Conservation (phyloP, 2,888 invertebrate genomes). For the Cyrtodaria siliqua region DNA sequence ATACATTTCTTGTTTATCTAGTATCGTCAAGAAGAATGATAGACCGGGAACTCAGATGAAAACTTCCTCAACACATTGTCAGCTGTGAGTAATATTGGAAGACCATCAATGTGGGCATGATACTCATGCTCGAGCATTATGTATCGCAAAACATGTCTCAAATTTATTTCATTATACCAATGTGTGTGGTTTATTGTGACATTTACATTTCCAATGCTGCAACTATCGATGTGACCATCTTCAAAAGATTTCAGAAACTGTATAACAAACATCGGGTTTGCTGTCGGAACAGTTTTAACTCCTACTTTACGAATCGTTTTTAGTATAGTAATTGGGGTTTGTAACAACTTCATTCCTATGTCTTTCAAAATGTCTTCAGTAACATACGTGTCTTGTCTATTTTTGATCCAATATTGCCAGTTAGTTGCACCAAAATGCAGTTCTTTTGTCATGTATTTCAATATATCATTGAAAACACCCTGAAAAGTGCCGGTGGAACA, state of each 20-base stretch:
- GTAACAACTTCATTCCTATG: conserved; percentile 49
- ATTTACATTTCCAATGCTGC: conserved; percentile 6
- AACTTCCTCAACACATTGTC: too few species aligned
- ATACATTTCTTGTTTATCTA: background rate
- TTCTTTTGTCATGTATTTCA: too few species aligned
- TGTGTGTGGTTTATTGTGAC: conserved; percentile 22
- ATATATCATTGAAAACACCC: too few species aligned
- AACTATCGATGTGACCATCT: background rate
- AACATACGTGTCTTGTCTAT: too few species aligned
- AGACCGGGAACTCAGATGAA: too few species aligned
- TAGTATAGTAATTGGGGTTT: conserved; percentile 30
- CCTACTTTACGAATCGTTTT: conserved; percentile 25
- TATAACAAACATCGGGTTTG: conserved; percentile 35
- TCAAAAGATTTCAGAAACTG: conserved; percentile 42
- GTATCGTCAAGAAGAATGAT: conserved; percentile 1
- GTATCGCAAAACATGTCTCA: conserved; percentile 25
- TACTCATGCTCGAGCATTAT: conserved; percentile 27
- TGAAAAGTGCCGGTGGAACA: too few species aligned
- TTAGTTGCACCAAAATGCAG: too few species aligned
- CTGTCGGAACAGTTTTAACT: background rate
- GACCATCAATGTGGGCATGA: conserved; percentile 17
- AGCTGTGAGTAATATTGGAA: conserved; percentile 57
- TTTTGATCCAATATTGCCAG: background rate
- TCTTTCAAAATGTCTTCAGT: conserved; percentile 29
- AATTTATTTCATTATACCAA: conserved; percentile 13